Evolutionary conservation across 2,113 vertebrate genomes (phyloP), one percentile per base, ranked within the genome.

Genomic region (Ophiodon elongatus): DNA sequence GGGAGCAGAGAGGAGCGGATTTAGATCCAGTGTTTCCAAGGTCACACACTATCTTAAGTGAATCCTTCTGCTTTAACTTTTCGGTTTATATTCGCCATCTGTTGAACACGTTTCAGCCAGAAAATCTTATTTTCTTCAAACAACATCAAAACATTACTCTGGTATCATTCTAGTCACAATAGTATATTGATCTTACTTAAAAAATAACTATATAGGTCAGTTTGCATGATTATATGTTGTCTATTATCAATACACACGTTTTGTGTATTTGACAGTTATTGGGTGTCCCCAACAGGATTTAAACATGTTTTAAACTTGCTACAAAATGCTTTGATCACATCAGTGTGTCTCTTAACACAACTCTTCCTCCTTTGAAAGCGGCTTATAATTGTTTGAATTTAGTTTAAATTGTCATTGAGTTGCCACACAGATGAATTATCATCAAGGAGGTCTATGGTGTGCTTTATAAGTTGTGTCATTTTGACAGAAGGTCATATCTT

Each of bases 111-210:
- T 65, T 75, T 59, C 23, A 62, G 50, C 10, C 19, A 19, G 41
- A 29, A 59, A 67, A 57, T 13, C 62, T 35, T 43, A 23, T 63
- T 70, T 31, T 31, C 45, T 57, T 27, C 29, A 66, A 52, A 27
- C 19, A 43, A 31, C 31, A 37, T 2, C 17, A 41, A 60, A 60
- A 57, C 52, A 62, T 45, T 39, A 1, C 14, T 4, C 8, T 64
- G 31, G n/a, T 59, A 75, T 75, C 59, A 59, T 74, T 64, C 50
- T 31, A 73, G n/a, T 68, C 43, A 79, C 25, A 73, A 31, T 67
- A 33, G 27, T 75, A 31, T 41, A 63, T 65, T 41, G 70, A 47
- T 50, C 29, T 66, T 50, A 33, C 68, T 57, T 73, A 52, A 67
- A 50, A 52, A 60, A 50, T 68, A 62, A 33, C 68, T 60, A 31